A percentile compares a stretch with the other conserved stretches of the same genome.
These are phyloP conservation scores for Papilio polytes DNA, from an alignment of 1,140 invertebrate genomes.

Conservation along the genomic window DNA sequence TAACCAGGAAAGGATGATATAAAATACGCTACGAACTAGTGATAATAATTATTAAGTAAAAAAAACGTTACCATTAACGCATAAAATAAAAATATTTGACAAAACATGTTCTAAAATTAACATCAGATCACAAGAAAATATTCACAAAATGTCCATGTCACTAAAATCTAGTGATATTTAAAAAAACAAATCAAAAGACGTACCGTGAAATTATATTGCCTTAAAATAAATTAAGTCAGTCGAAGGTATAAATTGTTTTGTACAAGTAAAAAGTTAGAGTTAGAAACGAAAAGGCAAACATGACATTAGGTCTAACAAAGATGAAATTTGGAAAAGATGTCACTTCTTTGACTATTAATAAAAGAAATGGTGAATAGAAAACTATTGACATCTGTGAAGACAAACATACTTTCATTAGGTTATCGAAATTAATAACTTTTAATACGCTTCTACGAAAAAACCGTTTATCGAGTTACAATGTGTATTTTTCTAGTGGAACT, in stretches of 20 bases:
- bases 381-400: too few relatives aligned
- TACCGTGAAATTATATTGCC: background rate
- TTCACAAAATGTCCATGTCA: background rate
- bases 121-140: background rate
- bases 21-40: too few relatives aligned
- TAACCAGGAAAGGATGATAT: too few relatives aligned
- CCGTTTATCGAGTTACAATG: background rate
- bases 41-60: background rate
- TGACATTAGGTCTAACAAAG: too few relatives aligned
- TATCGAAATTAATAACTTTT: too few relatives aligned
- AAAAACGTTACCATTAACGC: background rate
- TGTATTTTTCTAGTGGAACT: slow-evolving; percentile 37
- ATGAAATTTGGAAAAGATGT: too few relatives aligned
- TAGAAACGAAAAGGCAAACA: too few relatives aligned
- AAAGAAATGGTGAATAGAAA: too few relatives aligned
- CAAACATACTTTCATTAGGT: too few relatives aligned
- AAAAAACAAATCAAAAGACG: background rate
- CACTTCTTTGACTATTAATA: too few relatives aligned
- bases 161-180: background rate
- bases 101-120: slow-evolving; percentile 11
- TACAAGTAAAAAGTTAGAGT: too few relatives aligned
- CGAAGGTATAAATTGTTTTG: background rate
- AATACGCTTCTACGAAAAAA: background rate
- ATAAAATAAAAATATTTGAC: background rate
- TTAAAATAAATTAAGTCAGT: background rate